Base-by-base conservation (phyloP, 2,888 invertebrate genomes). In the Epirrhoe tristata region DNA sequence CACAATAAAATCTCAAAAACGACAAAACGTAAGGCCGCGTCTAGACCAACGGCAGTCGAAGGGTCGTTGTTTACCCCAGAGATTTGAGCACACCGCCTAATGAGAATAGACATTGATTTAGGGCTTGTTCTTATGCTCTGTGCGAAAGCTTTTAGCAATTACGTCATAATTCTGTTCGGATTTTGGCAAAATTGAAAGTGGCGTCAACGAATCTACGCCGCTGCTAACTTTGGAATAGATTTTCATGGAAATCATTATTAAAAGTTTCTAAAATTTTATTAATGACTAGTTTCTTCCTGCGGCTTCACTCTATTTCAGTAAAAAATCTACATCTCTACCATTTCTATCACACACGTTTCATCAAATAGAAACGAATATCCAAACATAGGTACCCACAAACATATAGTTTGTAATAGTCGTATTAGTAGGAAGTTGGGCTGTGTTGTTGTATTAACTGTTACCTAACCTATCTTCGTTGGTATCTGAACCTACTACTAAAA, bases 51-150 rank as follows among this genome's bases (percentile, higher is more conserved):
- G 80, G 80, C 80, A 82, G 78, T 75, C 81, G 81, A 83, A 83
- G 81, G 81, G 80, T 80, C 74, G 74, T 74, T 82, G 81, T 80
- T 83, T 83, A 79, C 81, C 77, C 77, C 73, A 71, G 77, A 78
- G 72, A 73, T 79, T 73, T 76, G 74, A 74, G 72, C 75, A 74
- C 76, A 75, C 74, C 66, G 72, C 79, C 80, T 85, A 85, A 85
- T 83, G 81, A 83, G 80, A 78, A 72, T 69, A 70, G 85, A 83
- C 83, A 74, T 81, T 85, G 84, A 85, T 85, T 84, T 83, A 84
- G 79, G 75, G 76, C 72, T 67, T 74, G 72, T 74, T 70, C 71
- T 71, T 73, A 72, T 68, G 74, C 69, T 73, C 58, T 61, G 65
- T 58, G 36, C 63, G 73, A 82, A 83, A 83, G 82, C 82, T 82